Base-by-base conservation (phyloP, 2,888 invertebrate genomes). In the Polyommatus icarus region DNA sequence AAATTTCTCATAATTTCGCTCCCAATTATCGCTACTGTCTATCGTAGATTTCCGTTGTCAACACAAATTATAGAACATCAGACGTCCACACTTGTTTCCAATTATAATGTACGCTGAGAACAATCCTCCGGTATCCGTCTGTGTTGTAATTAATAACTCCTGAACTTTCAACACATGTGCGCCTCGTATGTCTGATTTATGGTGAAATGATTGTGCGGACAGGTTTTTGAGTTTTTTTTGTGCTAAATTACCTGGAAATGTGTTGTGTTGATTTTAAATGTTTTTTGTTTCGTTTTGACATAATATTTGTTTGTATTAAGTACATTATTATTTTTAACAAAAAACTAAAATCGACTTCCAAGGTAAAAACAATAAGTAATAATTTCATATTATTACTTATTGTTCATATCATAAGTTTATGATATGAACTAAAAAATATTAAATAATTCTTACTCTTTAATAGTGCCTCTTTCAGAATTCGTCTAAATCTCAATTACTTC, bases 71-170 rank as follows among this genome's bases (percentile, higher is more conserved):
- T 72, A 75, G 24, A 75, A 54, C 50, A 75, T 50, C 75, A 24
- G 50, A 50, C 54, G 46, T 46, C 40, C 50, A 50, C 75, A 75
- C 75, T 75, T 75, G 75, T 75, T 75, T 75, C 75, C 75, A 75
- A 75, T 75, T 75, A 75, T 86, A 84, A 82, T 85, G 88, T 87
- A 91, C 54, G 54, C 15, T 89, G 90, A 86, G 90, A 90, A 89
- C 82, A 77, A 76, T 79, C 82, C 82, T 87, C 89, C 87, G 87
- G 87, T 89, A 88, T 89, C 87, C 87, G 87, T 86, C 87, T 86
- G 87, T 85, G 80, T 82, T 76, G 84, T 89, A 88, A 91, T 90
- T 90, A 92, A 91, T 91, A 89, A 86, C 87, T 85, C 82, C 87
- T 86, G 87, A 87, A 88, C 84, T 85, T 81, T 82, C 83, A 83